Evolutionary conservation across 2,888 invertebrate species (phyloP).

Genomic region (Trachelus tabidus): DNA sequence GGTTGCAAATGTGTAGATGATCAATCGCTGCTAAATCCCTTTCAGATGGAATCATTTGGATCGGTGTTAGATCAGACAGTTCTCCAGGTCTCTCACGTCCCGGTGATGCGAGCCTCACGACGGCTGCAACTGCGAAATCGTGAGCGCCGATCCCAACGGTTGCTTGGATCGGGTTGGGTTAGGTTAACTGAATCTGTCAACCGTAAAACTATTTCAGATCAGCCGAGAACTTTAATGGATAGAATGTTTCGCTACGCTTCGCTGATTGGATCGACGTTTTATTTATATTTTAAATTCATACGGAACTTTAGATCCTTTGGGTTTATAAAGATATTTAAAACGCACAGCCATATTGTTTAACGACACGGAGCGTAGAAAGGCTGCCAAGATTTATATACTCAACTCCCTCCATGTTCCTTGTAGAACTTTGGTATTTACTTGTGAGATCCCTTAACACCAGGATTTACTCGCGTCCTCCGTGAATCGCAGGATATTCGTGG

Average conservation of each 20-base stretch:
- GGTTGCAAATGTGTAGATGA: neutral
- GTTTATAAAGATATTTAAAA: neutral
- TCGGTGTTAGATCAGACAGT: neutral
- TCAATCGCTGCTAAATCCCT: neutral
- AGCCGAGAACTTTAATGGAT: neutral
- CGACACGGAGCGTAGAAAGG: neutral
- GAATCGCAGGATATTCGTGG: neutral
- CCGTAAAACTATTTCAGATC: neutral
- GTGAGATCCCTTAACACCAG: neutral
- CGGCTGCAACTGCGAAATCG: constrained; percentile 26
- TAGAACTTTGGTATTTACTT: neutral
- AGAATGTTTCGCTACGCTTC: neutral
- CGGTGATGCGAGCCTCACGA: neutral
- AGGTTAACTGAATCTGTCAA: neutral
- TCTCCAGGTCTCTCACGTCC: neutral
- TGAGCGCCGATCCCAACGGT: constrained; percentile 41
- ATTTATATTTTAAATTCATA: neutral
- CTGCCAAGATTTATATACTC: neutral
- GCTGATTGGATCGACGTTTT: neutral
- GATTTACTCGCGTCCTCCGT: neutral
- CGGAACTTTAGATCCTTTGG: neutral
- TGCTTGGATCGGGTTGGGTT: neutral
- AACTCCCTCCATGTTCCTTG: neutral
- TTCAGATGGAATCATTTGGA: neutral
- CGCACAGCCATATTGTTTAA: neutral